Conservation (phyloP, 2,113 vertebrate species). For the Pantherophis guttatus region DNA sequence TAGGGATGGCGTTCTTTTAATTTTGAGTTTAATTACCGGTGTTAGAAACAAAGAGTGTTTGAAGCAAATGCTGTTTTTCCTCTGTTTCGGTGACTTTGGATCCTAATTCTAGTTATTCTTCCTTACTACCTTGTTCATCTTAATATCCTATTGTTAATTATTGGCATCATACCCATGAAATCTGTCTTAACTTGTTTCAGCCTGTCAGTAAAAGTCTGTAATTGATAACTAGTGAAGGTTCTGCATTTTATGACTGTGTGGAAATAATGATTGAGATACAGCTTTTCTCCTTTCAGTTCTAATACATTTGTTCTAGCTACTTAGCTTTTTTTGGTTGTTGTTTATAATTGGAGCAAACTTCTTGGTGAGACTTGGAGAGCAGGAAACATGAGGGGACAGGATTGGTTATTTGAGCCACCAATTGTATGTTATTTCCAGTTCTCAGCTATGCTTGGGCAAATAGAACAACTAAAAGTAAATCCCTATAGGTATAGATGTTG, state of each 20-base stretch:
- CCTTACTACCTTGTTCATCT: background rate
- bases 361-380: background rate
- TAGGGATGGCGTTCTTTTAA: background rate
- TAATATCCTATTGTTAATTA: background rate
- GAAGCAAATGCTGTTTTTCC: background rate
- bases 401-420: background rate
- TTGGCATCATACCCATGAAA: background rate
- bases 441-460: background rate
- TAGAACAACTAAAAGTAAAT: background rate
- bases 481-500: background rate
- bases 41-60: background rate
- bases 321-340: background rate
- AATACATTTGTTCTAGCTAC: background rate
- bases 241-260: background rate
- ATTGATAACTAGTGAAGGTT: background rate
- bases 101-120: background rate
- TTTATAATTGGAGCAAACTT: background rate
- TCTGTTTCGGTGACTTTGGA: background rate
- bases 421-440: background rate
- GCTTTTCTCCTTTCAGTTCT: background rate
- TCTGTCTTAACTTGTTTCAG: background rate
- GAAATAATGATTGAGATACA: background rate
- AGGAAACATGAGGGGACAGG: background rate
- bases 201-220: background rate
- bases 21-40: background rate